A percentile compares a stretch with the other conserved stretches of the same genome.
Conservation (phyloP, 2,797 vertebrate genomes). For the Peromyscus attwateri region DNA sequence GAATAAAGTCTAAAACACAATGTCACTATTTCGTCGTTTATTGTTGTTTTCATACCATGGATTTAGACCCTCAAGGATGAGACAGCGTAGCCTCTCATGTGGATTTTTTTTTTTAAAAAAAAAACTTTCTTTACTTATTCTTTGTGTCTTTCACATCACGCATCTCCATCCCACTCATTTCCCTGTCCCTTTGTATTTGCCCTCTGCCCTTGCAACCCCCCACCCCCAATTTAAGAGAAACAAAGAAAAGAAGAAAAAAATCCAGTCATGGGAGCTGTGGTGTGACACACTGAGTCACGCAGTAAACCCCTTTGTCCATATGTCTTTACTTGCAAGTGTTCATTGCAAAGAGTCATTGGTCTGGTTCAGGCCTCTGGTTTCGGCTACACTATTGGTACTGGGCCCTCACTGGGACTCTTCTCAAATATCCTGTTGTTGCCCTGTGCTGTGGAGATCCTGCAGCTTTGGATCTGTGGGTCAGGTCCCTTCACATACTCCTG, state of each 20-base stretch:
- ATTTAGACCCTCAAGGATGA: neutral
- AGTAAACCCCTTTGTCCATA: neutral
- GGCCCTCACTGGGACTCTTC: neutral
- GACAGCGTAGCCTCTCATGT: rapidly evolving
- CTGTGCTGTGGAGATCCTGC: neutral
- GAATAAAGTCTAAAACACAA: neutral
- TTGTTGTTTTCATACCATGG: neutral
- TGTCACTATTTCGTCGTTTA: neutral
- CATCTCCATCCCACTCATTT: neutral
- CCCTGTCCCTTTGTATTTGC: neutral
- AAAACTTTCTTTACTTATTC: neutral
- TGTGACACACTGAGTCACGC: neutral
- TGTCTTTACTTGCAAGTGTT: neutral
- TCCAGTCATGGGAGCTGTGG: neutral
- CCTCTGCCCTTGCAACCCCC: neutral
- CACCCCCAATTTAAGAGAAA: neutral
- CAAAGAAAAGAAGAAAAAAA: neutral
- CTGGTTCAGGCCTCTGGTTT: neutral
- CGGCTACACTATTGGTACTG: neutral
- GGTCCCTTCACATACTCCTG: neutral
- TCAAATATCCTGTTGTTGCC: neutral
- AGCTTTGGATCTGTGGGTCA: neutral
- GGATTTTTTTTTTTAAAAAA: neutral
- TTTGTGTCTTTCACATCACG: neutral
- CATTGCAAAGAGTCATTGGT: neutral